phyloP scores from a whole-genome alignment of 2,888 invertebrate genomes.

The Coremacera marginata region DNA sequence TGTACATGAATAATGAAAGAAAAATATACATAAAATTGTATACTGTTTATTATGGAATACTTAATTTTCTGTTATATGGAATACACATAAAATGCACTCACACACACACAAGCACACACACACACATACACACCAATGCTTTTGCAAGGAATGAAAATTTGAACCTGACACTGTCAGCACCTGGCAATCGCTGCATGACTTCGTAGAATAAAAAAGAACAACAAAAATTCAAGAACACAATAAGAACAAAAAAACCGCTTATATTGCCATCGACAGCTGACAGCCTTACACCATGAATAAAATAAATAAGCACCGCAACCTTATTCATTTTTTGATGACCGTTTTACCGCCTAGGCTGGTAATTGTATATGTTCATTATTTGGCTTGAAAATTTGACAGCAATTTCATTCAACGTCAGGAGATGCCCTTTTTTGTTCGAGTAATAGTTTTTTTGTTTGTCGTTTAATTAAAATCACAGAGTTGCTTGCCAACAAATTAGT shows the following conservation, averaged over 20 bases:
- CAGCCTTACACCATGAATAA: neutral
- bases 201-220: neutral
- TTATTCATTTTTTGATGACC: neutral
- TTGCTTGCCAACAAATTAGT: conserved; percentile 16
- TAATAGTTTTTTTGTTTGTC: neutral
- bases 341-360: neutral
- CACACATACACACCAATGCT: neutral
- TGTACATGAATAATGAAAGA: too few species aligned
- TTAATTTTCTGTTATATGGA: neutral
- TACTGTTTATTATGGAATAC: neutral
- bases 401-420: neutral
- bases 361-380: neutral
- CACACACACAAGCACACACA: neutral
- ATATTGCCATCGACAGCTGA: conserved; percentile 11
- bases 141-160: neutral
- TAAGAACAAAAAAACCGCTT: neutral
- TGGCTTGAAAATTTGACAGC: neutral
- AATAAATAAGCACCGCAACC: neutral
- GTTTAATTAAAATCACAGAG: conserved; percentile 33
- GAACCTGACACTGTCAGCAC: neutral
- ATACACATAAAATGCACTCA: neutral
- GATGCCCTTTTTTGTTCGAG: neutral
- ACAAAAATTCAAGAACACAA: neutral
- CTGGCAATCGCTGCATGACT: neutral
- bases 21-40: too few species aligned